Percentiles rank a stretch among this genome's conserved stretches.
Conservation (phyloP, 2,113 vertebrate genomes). For the Dromiciops gliroides region DNA sequence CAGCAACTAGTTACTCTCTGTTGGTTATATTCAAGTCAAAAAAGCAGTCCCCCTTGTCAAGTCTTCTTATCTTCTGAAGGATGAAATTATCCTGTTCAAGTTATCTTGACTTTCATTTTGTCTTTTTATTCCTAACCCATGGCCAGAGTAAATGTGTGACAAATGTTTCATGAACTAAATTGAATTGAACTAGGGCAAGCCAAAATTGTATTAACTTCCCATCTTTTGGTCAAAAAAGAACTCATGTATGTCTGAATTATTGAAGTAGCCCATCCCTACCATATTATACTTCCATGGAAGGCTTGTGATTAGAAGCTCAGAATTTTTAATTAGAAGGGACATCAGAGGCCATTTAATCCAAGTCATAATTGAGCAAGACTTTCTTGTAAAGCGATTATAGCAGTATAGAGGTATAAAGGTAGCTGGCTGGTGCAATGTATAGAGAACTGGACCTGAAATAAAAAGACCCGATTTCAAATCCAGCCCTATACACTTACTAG, state of each 20-base stretch:
- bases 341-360: neutral
- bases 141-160: neutral
- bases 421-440: neutral
- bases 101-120: neutral
- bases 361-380: neutral
- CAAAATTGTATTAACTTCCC: neutral
- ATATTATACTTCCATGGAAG: neutral
- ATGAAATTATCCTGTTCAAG: neutral
- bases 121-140: neutral
- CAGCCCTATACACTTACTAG: neutral
- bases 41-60: neutral
- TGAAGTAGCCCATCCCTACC: neutral
- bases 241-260: neutral
- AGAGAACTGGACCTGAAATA: neutral
- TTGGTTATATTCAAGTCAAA: neutral
- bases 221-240: neutral
- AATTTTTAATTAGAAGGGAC: neutral
- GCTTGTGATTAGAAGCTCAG: neutral
- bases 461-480: neutral
- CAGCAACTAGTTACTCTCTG: neutral
- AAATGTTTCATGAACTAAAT: neutral
- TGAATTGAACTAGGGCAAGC: neutral
- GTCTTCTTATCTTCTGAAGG: neutral
- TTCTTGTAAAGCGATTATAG: neutral
- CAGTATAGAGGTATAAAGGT: neutral